phyloP scores from a whole-genome alignment of 2,888 invertebrate species.

The Meganola albula region DNA sequence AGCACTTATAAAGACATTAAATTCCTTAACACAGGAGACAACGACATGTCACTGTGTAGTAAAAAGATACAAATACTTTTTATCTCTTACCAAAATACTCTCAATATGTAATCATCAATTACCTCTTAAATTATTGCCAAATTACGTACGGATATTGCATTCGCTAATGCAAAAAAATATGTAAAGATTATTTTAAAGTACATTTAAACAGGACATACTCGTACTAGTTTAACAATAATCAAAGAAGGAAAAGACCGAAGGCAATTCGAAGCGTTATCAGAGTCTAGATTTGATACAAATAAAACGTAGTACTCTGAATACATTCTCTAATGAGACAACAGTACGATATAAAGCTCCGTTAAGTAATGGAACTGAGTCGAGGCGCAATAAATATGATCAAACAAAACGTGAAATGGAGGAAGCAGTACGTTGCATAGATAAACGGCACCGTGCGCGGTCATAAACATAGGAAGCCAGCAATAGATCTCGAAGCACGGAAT shows the following conservation, averaged over 20 bases:
- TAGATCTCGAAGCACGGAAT: constrained; percentile 55
- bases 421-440: constrained; percentile 67
- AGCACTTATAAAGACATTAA: constrained; percentile 78
- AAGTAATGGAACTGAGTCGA: constrained; percentile 53
- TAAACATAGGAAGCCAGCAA: constrained; percentile 53
- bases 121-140: too few species aligned
- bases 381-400: constrained; percentile 65
- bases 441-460: constrained; percentile 46
- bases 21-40: constrained; percentile 48
- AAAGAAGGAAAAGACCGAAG: too few species aligned
- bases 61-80: too few species aligned
- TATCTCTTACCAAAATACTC: too few species aligned
- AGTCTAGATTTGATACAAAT: constrained; percentile 41
- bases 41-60: too few species aligned
- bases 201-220: too few species aligned
- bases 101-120: too few species aligned
- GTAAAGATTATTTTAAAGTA: too few species aligned
- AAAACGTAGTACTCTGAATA: constrained; percentile 46
- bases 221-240: too few species aligned
- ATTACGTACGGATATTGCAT: too few species aligned
- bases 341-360: constrained; percentile 44
- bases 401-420: constrained; percentile 63
- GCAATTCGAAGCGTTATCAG: constrained; percentile 39
- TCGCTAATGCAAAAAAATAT: too few species aligned
- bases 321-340: constrained; percentile 60